Evolutionary conservation across 2,113 vertebrate genomes (phyloP).

Genomic region (Anguilla rostrata): DNA sequence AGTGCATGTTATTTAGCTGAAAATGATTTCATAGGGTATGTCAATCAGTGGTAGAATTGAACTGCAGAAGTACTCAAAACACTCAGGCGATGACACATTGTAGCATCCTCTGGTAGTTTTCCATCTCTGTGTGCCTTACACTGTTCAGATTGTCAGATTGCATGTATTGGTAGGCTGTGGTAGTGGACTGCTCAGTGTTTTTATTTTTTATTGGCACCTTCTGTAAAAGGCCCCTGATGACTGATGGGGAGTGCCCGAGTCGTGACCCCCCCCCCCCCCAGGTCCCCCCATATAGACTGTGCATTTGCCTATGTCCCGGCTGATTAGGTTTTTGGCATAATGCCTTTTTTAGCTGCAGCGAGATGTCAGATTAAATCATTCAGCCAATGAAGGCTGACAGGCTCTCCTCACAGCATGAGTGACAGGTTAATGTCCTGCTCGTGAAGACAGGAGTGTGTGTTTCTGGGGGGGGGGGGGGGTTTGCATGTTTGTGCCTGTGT

Average conservation of each 20-base stretch:
- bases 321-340: conserved; percentile 3
- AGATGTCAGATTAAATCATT: conserved; percentile 23
- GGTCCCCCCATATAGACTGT: conserved; percentile 4
- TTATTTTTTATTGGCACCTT: background rate
- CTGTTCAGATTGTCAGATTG: too few species aligned
- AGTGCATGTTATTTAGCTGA: background rate
- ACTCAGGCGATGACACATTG: background rate
- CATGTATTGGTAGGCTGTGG: background rate
- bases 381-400: background rate
- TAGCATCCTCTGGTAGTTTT: background rate
- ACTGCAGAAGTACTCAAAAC: background rate
- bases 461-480: background rate
- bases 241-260: background rate
- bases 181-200: background rate
- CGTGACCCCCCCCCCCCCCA: background rate
- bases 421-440: background rate
- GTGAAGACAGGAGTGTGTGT: background rate
- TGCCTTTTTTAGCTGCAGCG: background rate
- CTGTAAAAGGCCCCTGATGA: background rate
- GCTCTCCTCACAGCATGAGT: background rate
- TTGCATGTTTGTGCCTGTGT: background rate
- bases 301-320: background rate
- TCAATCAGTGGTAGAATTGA: background rate
- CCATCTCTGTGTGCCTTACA: background rate
- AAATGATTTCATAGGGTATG: background rate